Evolutionary conservation across 2,888 invertebrate species (phyloP).

Genomic region (Patella pellucida): DNA sequence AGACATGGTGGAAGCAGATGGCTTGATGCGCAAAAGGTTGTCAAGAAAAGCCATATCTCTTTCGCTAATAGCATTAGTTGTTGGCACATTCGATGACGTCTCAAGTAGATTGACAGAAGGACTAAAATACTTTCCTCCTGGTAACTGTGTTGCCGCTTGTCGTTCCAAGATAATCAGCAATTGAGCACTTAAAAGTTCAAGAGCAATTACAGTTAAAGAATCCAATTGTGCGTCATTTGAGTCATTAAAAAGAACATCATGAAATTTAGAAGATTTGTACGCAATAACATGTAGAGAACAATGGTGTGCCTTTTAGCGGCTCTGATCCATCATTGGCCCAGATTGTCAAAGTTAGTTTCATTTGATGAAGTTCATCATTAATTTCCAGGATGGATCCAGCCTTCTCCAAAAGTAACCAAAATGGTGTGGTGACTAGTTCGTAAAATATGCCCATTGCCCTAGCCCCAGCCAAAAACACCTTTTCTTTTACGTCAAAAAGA

Average conservation of each 20-base stretch:
- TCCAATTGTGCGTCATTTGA: neutral
- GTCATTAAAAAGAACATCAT: neutral
- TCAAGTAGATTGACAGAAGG: neutral
- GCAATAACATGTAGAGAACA: neutral
- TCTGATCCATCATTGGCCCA: neutral
- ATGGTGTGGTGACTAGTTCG: neutral
- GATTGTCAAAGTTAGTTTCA: neutral
- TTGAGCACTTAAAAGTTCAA: neutral
- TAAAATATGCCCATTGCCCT: neutral
- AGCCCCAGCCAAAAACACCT: too few relatives aligned
- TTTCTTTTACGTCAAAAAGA: neutral
- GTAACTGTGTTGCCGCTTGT: conserved; percentile 1
- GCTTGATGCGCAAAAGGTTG: neutral
- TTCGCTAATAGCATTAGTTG: neutral
- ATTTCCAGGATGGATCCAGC: neutral
- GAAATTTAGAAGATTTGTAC: neutral
- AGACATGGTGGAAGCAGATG: neutral
- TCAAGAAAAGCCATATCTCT: neutral
- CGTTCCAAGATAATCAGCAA: neutral
- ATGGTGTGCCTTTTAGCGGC: neutral
- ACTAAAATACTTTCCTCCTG: neutral
- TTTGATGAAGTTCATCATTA: neutral
- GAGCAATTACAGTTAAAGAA: neutral
- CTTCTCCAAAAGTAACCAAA: neutral
- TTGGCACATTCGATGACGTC: neutral